phyloP scores from a whole-genome alignment of 1,140 invertebrate species.

The Sarcophaga bullata region DNA sequence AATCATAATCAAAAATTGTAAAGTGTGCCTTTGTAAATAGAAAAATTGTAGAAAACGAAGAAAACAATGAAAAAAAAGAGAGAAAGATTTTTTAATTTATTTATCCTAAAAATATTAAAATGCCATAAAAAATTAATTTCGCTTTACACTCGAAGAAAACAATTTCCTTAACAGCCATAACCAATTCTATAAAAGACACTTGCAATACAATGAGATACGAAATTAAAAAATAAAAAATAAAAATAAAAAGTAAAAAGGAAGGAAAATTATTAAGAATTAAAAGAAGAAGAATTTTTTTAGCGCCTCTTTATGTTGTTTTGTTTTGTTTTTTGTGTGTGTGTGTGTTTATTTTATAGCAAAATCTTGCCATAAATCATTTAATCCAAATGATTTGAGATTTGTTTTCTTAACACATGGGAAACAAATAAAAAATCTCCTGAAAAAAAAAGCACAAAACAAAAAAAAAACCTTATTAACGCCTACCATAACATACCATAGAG shows the following conservation, averaged over 20 bases:
- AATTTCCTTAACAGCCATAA: too few relatives aligned
- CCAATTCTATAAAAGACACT: too few relatives aligned
- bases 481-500: not conserved
- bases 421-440: not conserved
- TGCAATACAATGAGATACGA: too few relatives aligned
- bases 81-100: constrained; percentile 17
- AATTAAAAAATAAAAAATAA: too few relatives aligned
- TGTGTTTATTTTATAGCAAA: not conserved
- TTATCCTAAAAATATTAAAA: not conserved
- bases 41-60: not conserved
- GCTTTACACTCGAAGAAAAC: too few relatives aligned
- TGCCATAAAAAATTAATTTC: too few relatives aligned
- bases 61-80: not conserved
- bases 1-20: not conserved
- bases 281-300: not conserved
- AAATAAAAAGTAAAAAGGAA: too few relatives aligned
- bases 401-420: not conserved
- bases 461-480: constrained; percentile 15
- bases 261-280: too few relatives aligned
- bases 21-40: not conserved
- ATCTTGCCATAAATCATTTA: not conserved
- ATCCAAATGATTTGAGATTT: constrained; percentile 15
- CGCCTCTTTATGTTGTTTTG: not conserved
- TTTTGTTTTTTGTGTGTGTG: too few relatives aligned
- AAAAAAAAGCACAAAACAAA: not conserved